Conservation (phyloP, 2,888 invertebrate species). For the Parthenolecanium corni region DNA sequence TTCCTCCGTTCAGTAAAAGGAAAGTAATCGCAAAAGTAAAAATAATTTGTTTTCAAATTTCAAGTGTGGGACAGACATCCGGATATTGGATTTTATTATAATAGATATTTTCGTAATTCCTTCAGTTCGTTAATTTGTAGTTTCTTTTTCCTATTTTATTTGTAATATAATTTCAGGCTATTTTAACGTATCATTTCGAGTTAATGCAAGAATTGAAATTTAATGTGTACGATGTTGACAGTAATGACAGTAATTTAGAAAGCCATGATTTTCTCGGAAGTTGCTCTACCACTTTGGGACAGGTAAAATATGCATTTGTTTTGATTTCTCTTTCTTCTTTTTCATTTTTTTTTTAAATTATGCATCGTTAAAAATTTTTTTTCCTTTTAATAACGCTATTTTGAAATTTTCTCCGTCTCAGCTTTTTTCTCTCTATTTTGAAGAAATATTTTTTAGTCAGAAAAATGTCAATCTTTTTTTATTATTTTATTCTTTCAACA, state of each 20-base stretch:
- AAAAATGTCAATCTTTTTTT: no score
- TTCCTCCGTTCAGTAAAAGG: no score
- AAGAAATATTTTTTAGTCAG: no score
- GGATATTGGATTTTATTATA: not conserved
- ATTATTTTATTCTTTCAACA: no score
- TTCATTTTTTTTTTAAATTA: not conserved
- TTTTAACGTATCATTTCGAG: slow-evolving; percentile 47
- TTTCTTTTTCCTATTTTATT: not conserved
- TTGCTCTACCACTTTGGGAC: slow-evolving; percentile 45
- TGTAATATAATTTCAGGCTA: slow-evolving; percentile 37
- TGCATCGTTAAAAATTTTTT: no score
- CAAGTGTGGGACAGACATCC: not conserved
- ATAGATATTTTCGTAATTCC: not conserved
- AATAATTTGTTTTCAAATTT: no score
- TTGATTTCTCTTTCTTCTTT: slow-evolving; percentile 12
- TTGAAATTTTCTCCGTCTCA: no score
- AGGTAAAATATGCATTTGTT: slow-evolving; percentile 35
- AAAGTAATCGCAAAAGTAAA: no score
- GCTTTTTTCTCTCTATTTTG: no score
- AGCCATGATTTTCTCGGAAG: slow-evolving; percentile 44
- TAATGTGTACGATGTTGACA: slow-evolving; percentile 41
- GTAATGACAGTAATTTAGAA: slow-evolving; percentile 35
- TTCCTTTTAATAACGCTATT: no score
- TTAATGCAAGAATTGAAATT: slow-evolving; percentile 46
- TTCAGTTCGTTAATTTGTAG: no score